Evolutionary conservation across 2,888 invertebrate species (phyloP), one percentile per base, ranked within the genome.

Genomic region (Laspeyria flexula): DNA sequence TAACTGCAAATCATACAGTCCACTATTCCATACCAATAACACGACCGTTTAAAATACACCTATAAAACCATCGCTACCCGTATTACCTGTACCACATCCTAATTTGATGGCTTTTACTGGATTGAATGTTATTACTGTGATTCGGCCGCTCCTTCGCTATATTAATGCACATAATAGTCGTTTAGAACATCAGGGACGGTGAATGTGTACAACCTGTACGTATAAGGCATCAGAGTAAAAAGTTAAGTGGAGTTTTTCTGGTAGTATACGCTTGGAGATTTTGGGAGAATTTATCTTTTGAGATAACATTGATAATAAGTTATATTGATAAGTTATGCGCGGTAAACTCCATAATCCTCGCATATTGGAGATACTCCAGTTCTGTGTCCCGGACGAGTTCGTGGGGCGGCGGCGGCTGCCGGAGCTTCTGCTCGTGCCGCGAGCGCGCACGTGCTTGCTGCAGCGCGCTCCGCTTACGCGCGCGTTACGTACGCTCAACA

Each of bases 51-150:
- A 6, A 25, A 25, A 7, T 25, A 25, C 9, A 6, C 25, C 9
- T 7, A 3, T 6, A 25, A 25, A 7, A 25, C 3, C n/a, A 34
- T 34, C 34, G 34, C 34, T 3, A 18, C 1, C 10, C 63, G 49
- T 54, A 18, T 55, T 23, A 42, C 48, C 64, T 44, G 37, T 31
- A 42, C 55, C 51, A n/a, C 44, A 31, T 15, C 49, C 56, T 74
- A 76, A 79, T 79, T 78, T 75, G 77, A 74, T 77, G 60, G 78
- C 82, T 75, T 76, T 80, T 73, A 64, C 78, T 63, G 71, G 75
- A 85, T 85, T 84, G 83, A 78, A 77, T 75, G 79, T 77, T 83
- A 84, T 79, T 76, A 75, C 78, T 56, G 63, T 73, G 80, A 82
- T 82, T 83, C 67, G 60, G 65, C 45, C 80, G 66, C 81, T 73